Conservation (phyloP, 2,888 invertebrate genomes). For the Agriopis aurantiaria region DNA sequence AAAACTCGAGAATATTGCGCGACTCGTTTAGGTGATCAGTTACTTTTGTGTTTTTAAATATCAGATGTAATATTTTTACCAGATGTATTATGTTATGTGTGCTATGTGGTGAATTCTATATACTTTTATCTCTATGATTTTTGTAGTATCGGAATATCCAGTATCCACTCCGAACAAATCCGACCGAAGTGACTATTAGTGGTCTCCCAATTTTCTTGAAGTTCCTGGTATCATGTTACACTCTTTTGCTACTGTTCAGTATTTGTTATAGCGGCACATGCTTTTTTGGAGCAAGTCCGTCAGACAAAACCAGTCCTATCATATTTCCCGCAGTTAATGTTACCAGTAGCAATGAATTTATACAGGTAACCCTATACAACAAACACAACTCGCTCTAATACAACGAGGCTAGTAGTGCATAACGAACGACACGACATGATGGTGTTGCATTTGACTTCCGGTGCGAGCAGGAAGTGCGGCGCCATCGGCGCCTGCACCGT, state of each 20-base stretch:
- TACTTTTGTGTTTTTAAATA: no score
- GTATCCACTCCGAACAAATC: background rate
- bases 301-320: conserved; percentile 46
- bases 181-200: background rate
- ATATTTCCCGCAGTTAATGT: conserved; percentile 47
- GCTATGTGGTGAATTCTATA: no score
- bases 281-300: conserved; percentile 42
- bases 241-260: conserved; percentile 7
- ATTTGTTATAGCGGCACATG: conserved; percentile 33
- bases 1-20: no score
- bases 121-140: no score
- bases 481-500: conserved; percentile 72
- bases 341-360: conserved; percentile 60
- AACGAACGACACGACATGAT: conserved; percentile 68
- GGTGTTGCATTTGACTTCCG: conserved; percentile 79
- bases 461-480: conserved; percentile 72
- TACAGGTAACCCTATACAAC: conserved; percentile 66
- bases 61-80: no score
- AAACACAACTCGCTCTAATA: conserved; percentile 60
- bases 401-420: conserved; percentile 72
- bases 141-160: no score
- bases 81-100: no score
- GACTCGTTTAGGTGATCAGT: no score
- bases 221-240: conserved; percentile 6
- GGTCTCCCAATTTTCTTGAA: conserved; percentile 4